Base-by-base conservation (phyloP, 35 echinoderm and acorn worm species). In the Ophioderma brevispina region DNA sequence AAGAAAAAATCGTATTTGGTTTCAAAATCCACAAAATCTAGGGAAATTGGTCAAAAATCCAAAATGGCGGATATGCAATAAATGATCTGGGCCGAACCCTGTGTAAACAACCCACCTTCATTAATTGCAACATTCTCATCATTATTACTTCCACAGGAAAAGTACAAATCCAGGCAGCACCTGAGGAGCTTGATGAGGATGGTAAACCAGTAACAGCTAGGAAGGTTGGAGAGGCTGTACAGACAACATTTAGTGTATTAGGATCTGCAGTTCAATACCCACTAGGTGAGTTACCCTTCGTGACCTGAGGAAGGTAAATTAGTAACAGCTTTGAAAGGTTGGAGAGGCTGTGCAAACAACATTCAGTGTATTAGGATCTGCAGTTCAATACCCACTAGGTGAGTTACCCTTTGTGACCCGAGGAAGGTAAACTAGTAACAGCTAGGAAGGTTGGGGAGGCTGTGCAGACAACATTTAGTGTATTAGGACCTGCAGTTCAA, bases 381-480 rank as follows among this genome's bases (percentile, higher is more conserved):
- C 91, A 18, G 80, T 99, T 33, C 86, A 21, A n/a, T n/a, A n/a
- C n/a, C n/a, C n/a, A n/a, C n/a, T 92, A n/a, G n/a, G n/a, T n/a
- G n/a, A n/a, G n/a, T n/a, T n/a, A 80, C 39, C 75, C 5, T 49
- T 79, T 64, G 63, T 31, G n/a, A n/a, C n/a, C n/a, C 40, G 88
- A 70, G 23, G 88, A 90, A 11, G 76, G 42, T 1, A 55, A 95
- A 35, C 93, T 81, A 59, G 96, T 98, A 37, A 98, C 89, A 52
- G 96, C 93, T 31, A 92, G 96, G 52, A 95, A 86, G 52, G 90
- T 98, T 40, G 96, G 96, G 19, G 96, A 98, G 36, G 96, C 87
- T 0, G 87, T 95, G 46, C 93, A 92, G 32, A 95, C 77, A 31
- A 98, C 96, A 40, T 80, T 98, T 31, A 89, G 82, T 80, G 91